A percentile compares a stretch with the other conserved stretches of the same genome.
These are phyloP conservation scores for Drosophila teissieri DNA, from an alignment of 1,140 invertebrate genomes.

Conservation along the genomic window DNA sequence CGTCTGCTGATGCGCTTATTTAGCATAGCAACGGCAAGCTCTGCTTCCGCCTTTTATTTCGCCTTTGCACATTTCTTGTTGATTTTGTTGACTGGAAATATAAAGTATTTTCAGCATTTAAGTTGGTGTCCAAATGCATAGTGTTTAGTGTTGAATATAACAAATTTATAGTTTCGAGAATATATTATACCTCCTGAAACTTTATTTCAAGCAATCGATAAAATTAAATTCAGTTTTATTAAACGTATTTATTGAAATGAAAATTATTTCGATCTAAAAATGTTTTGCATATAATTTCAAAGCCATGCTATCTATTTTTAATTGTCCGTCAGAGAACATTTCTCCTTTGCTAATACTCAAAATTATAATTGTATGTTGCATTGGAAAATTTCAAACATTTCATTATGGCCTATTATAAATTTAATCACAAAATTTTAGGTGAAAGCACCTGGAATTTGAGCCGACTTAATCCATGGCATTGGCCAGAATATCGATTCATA, in stretches of 20 bases:
- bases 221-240: not conserved
- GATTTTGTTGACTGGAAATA: conserved; percentile 59
- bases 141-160: not conserved
- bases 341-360: not conserved
- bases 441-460: conserved; percentile 10
- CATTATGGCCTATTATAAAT: conserved; percentile 4
- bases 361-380: not conserved
- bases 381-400: not conserved
- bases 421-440: not conserved
- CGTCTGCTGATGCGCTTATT: conserved; percentile 65
- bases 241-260: not conserved
- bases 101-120: conserved; percentile 63
- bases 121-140: conserved; percentile 12
- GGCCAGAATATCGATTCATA: conserved; percentile 27
- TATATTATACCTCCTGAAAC: not conserved
- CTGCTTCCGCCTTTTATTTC: conserved; percentile 10
- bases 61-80: conserved; percentile 34
- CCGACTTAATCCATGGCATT: conserved; percentile 9
- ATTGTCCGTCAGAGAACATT: not conserved
- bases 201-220: not conserved
- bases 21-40: conserved; percentile 55
- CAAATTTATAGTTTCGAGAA: not conserved
- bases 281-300: not conserved
- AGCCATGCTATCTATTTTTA: not conserved
- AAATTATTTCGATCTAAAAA: not conserved